Conservation (phyloP, 2,113 vertebrate genomes). For the Pithys albifrons region DNA sequence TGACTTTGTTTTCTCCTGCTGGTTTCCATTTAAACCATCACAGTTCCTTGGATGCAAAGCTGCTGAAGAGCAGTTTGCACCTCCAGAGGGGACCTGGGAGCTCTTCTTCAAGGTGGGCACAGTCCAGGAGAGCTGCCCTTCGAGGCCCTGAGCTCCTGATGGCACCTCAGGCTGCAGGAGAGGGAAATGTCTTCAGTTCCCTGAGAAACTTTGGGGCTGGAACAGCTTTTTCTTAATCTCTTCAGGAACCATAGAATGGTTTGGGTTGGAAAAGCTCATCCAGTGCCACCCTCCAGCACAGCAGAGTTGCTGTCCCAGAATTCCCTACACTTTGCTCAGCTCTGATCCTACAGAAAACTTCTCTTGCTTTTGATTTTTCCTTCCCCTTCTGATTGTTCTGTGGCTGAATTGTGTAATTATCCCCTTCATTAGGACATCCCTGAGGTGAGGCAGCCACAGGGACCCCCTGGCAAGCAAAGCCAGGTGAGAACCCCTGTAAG, state of each 20-base stretch:
- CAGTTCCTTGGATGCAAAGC: not conserved
- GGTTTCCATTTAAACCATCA: too few species aligned
- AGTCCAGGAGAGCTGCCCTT: not conserved
- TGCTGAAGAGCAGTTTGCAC: not conserved
- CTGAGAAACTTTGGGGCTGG: not conserved
- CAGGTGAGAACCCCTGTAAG: slow-evolving; percentile 34
- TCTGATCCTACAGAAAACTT: not conserved
- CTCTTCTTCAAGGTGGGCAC: not conserved
- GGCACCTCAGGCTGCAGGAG: not conserved
- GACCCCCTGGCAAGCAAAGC: slow-evolving; percentile 2
- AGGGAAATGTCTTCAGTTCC: not conserved
- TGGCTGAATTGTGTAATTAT: slow-evolving; percentile 4
- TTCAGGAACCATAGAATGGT: not conserved
- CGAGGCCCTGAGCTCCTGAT: not conserved
- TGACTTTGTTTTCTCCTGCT: too few species aligned
- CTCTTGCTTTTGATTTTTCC: not conserved
- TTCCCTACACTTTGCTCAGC: not conserved
- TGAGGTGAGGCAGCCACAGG: slow-evolving; percentile 8
- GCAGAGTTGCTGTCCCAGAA: not conserved
- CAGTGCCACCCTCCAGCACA: not conserved
- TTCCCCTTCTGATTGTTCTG: not conserved
- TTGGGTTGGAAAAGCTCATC: not conserved
- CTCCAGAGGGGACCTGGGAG: not conserved
- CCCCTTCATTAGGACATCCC: not conserved
- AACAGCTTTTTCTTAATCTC: not conserved